These are phyloP conservation scores for Nycticryphes semicollaris DNA, from an alignment of 2,113 vertebrate genomes.

Conservation along the genomic window DNA sequence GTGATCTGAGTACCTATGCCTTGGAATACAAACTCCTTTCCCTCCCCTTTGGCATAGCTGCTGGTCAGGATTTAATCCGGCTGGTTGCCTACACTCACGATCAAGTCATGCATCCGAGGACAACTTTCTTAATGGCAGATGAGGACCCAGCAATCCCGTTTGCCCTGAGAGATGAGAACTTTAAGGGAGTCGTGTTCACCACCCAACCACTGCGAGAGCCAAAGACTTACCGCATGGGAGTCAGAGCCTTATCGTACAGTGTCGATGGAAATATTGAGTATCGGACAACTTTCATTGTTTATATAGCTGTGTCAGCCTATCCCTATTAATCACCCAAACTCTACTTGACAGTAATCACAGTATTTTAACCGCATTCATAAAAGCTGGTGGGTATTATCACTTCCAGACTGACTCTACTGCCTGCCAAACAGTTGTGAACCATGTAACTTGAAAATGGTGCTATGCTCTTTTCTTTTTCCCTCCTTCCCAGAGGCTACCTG, in stretches of 20 bases:
- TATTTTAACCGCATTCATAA: not conserved
- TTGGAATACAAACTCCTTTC: constrained; percentile 97
- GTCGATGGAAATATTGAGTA: constrained; percentile 86
- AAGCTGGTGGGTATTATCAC: not conserved
- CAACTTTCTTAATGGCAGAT: constrained; percentile 85
- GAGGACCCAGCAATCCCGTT: constrained; percentile 85
- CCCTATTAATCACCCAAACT: constrained; percentile 82
- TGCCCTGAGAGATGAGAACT: constrained; percentile 90
- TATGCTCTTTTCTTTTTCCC: not conserved
- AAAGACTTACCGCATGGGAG: constrained; percentile 90
- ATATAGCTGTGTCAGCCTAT: constrained; percentile 94
- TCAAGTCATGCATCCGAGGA: constrained; percentile 91
- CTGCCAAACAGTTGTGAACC: not conserved
- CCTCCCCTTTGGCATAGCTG: constrained; percentile 92
- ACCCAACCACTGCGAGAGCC: constrained; percentile 81
- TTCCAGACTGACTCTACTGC: not conserved
- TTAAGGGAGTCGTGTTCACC: constrained; percentile 94
- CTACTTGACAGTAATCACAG: constrained; percentile 1
- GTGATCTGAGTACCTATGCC: constrained; percentile 89
- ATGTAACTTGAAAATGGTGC: constrained; percentile 53
- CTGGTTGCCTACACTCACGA: constrained; percentile 96
- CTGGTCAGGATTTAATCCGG: constrained; percentile 95
- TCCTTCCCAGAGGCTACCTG: not conserved
- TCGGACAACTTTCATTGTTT: constrained; percentile 97
- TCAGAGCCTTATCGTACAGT: constrained; percentile 88